Percentiles rank a stretch among this genome's conserved stretches.
phyloP scores from a whole-genome alignment of 2,797 vertebrate genomes.

The Tokudaia tokunoshimensis region DNA sequence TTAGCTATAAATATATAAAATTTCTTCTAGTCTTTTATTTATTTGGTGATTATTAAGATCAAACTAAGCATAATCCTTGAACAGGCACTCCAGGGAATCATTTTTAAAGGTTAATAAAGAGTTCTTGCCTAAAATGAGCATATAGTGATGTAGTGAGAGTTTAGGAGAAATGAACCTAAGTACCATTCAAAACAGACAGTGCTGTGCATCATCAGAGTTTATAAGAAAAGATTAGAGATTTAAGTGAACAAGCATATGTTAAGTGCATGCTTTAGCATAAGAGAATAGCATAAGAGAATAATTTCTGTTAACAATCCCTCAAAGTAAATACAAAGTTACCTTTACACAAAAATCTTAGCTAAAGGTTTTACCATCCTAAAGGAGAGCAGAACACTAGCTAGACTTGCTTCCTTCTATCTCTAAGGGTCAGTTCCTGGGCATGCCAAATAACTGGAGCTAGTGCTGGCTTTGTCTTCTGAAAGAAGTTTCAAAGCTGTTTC shows the following conservation, averaged over 20 bases:
- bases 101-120: constrained; percentile 55
- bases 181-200: constrained; percentile 40
- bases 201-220: too few relatives aligned
- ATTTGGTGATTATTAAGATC: constrained; percentile 60
- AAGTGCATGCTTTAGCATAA: background rate
- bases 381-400: background rate
- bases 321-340: constrained; percentile 58
- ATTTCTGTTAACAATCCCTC: constrained; percentile 40
- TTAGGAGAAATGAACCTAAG: constrained; percentile 14
- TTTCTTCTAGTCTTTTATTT: constrained; percentile 38
- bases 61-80: constrained; percentile 43
- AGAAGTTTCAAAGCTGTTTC: constrained; percentile 15
- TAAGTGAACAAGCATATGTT: constrained; percentile 10
- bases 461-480: constrained; percentile 39
- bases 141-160: background rate
- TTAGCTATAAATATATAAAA: constrained; percentile 49
- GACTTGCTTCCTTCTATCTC: background rate
- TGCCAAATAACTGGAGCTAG: background rate
- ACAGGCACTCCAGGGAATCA: constrained; percentile 3
- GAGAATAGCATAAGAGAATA: constrained; percentile 66
- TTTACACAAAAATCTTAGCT: constrained; percentile 43
- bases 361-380: constrained; percentile 1
- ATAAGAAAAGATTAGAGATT: background rate
- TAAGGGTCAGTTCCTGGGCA: background rate
- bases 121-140: constrained; percentile 47